Percentiles rank a stretch among this genome's conserved stretches.
Conservation (phyloP, 2,113 vertebrate genomes). For the Neodon shergylaensis region DNA sequence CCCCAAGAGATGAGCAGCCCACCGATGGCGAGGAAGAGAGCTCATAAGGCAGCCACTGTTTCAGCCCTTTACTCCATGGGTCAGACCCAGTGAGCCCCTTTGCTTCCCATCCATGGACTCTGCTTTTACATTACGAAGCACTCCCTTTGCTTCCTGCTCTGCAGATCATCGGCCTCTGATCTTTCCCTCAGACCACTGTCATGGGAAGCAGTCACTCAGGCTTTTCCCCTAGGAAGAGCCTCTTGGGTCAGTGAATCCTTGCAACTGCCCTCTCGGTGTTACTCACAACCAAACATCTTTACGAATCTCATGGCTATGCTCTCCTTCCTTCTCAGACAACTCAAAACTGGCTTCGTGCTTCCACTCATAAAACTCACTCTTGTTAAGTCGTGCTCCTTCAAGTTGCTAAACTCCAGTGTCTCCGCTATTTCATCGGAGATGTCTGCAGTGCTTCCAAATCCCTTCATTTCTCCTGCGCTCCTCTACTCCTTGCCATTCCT, state of each 20-base stretch:
- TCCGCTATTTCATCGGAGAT: background rate
- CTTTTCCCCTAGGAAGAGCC: background rate
- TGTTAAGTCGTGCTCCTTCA: background rate
- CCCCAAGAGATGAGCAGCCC: background rate
- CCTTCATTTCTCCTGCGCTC: background rate
- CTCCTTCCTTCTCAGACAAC: background rate
- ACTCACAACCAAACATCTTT: background rate
- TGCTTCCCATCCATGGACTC: background rate
- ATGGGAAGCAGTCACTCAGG: background rate
- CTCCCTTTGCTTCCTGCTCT: background rate
- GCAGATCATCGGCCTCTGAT: background rate
- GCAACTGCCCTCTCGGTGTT: no score
- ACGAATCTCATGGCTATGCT: background rate
- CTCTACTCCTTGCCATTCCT: background rate
- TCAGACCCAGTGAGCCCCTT: background rate
- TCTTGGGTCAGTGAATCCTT: accelerated
- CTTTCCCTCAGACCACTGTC: background rate
- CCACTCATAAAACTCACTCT: background rate
- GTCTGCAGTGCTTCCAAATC: background rate
- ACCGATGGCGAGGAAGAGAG: background rate
- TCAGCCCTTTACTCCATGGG: background rate
- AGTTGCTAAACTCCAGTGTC: background rate
- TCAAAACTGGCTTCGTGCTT: background rate
- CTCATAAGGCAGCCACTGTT: background rate
- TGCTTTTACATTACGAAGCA: background rate